Base-by-base conservation (phyloP, 2,113 vertebrate genomes). In the Salvator merianae region DNA sequence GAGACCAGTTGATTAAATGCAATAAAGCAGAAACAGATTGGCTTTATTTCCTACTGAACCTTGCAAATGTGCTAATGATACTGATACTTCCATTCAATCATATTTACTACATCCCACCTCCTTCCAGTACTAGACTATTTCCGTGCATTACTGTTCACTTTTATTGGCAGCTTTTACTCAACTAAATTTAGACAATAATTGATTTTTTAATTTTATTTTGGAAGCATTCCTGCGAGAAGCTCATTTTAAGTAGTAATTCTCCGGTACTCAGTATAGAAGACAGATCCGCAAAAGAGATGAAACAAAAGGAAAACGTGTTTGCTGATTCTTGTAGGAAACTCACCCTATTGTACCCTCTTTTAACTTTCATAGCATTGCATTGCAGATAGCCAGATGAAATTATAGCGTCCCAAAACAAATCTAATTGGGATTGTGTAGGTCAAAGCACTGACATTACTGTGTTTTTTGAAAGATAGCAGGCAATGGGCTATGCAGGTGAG, bases 161-260 rank as follows among this genome's bases (percentile, higher is more conserved):
- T 66, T 76, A 76, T 76, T 68, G 59, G 72, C 62, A 66, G 72
- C 72, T 83, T 83, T 76, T 76, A 76, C 40, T 76, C 75, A 66
- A 53, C 62, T 36, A 76, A 75, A 83, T 66, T 28, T 68, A 83
- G 72, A 76, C 34, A 82, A 34, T 50, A 75, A 83, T 36, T 83
- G 72, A 83, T 83, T 83, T 40, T 59, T 59, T 22, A 20, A 20
- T 59, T 59, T 59, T 59, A 30, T 78, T 78, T 78, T 50, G 22
- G 34, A 36, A 18, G 73, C 36, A 70, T 84, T 43, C 69, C 28
- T 84, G 18, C 36, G 36, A 12, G 62, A 78, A 77, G 69, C 36
- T 73, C 73, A 84, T 26, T 70, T 50, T 59, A 70, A 71, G 30
- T 43, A 43, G 30, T 36, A 53, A 71, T 71, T 84, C 68, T 84